Conservation (phyloP, 64 coral and sea anemone genomes). For the Catalaphyllia jardinei region DNA sequence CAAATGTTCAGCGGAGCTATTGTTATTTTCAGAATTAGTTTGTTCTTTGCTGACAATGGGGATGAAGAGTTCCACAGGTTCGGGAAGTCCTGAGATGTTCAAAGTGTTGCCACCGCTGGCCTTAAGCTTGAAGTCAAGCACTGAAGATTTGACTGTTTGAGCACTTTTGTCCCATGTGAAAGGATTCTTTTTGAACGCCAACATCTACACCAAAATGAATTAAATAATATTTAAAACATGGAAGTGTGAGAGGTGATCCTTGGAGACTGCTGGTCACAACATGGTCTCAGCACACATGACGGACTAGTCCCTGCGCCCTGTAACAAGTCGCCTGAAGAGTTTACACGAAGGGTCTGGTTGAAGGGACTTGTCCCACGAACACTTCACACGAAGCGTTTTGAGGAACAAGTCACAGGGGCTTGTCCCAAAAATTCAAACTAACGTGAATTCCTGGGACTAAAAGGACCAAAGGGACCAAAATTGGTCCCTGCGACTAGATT, state of each 20-base stretch:
- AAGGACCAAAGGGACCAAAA: too few relatives aligned
- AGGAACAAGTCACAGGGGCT: too few relatives aligned
- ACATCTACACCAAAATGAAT: slow-evolving; percentile 27
- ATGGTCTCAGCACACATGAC: too few relatives aligned
- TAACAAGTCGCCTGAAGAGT: too few relatives aligned
- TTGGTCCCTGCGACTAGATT: too few relatives aligned
- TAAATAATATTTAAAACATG: not conserved
- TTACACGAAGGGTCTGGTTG: too few relatives aligned
- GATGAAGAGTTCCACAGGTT: slow-evolving; percentile 53
- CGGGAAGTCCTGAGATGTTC: slow-evolving; percentile 25
- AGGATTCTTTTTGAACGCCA: slow-evolving; percentile 52
- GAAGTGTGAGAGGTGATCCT: not conserved
- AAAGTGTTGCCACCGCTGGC: slow-evolving; percentile 11
- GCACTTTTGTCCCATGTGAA: slow-evolving; percentile 58
- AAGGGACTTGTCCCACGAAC: too few relatives aligned
- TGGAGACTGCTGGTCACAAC: too few relatives aligned
- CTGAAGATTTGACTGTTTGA: slow-evolving; percentile 52
- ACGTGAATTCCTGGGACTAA: too few relatives aligned
- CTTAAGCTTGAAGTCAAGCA: slow-evolving; percentile 53
- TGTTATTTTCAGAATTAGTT: slow-evolving; percentile 31
- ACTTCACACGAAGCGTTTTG: too few relatives aligned
- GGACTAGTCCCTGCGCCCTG: too few relatives aligned
- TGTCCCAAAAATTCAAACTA: too few relatives aligned
- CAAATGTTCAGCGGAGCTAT: slow-evolving; percentile 42
- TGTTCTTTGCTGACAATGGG: slow-evolving; percentile 34